Base-by-base conservation (phyloP, 2,888 invertebrate species). In the Cephus pygmeus region DNA sequence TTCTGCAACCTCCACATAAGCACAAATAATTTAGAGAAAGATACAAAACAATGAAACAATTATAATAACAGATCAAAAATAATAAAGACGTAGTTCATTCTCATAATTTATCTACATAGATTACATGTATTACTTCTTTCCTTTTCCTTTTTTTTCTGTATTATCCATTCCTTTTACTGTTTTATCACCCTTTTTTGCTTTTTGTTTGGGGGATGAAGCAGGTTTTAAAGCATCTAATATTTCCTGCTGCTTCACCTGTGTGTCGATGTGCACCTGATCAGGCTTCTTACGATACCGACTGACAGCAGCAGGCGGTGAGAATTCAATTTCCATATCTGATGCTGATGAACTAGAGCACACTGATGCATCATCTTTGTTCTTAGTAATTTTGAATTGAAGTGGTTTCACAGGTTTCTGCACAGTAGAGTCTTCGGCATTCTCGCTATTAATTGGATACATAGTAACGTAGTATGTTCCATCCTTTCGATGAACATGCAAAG, bases 381-480 rank as follows among this genome's bases (percentile, higher is more conserved):
- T 87, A 1, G 87, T 85, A n/a, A 89, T 82, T 73, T 86, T 87
- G 69, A 89, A 87, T 74, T 87, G 84, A 30, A 87, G 74, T 1
- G 88, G 88, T 80, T 86, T 85, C 11, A 80, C 77, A 4, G 79
- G 75, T 68, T 81, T 75, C 23, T 73, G 69, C 73, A 83, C 73
- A n/a, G 81, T 77, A 35, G 80, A 30, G 34, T 82, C 79, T 40
- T 81, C 74, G 76, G 80, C 75, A 1, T 80, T 35, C 34, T 81
- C 80, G 23, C 79, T 73, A 36, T 82, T 84, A 23, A 87, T 80
- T 11, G 87, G 87, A 80, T 85, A 84, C 83, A 89, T 87, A 0
- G 89, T 88, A 9, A 89, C 82, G 76, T 86, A 88, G 77, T 88
- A 88, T 69, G 83, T 85, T 56, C 88, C 88, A 74, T 87, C 84